Conservation (phyloP, 2,888 invertebrate genomes). For the Latrodectus elegans region DNA sequence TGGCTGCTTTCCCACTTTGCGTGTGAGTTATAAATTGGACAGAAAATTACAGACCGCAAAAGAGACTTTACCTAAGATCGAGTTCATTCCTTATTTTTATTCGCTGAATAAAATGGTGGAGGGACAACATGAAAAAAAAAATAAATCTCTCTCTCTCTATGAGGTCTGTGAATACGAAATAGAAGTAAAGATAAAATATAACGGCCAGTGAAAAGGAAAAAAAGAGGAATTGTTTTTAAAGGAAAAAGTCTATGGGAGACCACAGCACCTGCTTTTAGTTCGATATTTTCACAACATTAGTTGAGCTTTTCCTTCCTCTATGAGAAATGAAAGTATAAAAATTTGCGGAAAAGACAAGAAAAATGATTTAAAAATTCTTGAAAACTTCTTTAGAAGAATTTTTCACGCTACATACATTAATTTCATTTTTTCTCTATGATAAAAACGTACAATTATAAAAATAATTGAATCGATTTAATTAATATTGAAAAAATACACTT, state of each 20-base stretch:
- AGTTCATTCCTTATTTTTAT: conserved; percentile 19
- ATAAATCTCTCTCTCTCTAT: neutral
- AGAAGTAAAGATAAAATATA: conserved; percentile 38
- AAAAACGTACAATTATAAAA: no score
- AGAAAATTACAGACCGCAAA: conserved; percentile 40
- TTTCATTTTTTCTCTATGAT: no score
- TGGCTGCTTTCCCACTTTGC: conserved; percentile 36
- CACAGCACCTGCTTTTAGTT: conserved; percentile 32
- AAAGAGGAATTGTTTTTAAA: neutral
- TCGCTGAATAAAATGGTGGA: conserved; percentile 15
- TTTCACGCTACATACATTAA: neutral
- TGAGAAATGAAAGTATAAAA: neutral
- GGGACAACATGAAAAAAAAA: conserved; percentile 1
- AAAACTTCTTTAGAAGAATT: neutral
- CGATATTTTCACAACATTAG: conserved; percentile 64
- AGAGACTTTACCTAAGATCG: conserved; percentile 26
- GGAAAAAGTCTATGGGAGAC: conserved; percentile 33
- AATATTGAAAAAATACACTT: no score
- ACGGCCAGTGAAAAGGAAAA: neutral
- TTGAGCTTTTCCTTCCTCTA: neutral
- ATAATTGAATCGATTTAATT: no score
- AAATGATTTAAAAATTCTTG: neutral
- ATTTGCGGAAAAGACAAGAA: neutral
- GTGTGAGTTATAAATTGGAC: conserved; percentile 49
- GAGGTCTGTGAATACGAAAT: conserved; percentile 19